Evolutionary conservation across 2,797 vertebrate genomes (phyloP).

Genomic region (Toxotes lorentzi): DNA sequence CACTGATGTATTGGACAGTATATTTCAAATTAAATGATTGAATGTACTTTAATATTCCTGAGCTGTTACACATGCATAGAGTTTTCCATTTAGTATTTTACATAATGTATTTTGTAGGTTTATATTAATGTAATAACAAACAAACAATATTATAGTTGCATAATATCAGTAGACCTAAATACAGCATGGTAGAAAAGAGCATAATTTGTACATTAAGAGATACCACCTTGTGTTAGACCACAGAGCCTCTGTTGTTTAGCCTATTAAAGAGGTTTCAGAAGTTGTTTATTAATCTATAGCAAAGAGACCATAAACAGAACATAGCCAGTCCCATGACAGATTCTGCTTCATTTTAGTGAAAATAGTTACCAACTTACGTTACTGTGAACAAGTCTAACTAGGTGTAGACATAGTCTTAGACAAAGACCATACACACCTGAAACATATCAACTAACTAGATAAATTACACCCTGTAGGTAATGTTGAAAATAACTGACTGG

Average conservation of each 20-base stretch:
- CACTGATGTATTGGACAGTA: not conserved
- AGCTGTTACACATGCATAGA: not conserved
- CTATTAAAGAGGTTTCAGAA: not conserved
- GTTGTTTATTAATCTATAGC: not conserved
- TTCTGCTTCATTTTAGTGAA: not conserved
- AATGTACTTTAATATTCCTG: not conserved
- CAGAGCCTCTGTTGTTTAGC: not conserved
- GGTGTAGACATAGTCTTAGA: not conserved
- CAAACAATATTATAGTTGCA: conserved; percentile 1
- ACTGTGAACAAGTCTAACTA: conserved; percentile 20
- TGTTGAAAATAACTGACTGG: conserved; percentile 1
- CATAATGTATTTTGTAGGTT: not conserved
- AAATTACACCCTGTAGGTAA: conserved; percentile 17
- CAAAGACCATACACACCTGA: conserved; percentile 4
- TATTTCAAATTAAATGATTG: not conserved
- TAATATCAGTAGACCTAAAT: not conserved
- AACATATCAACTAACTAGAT: conserved; percentile 18
- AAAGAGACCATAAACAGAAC: not conserved
- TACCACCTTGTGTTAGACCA: conserved; percentile 1
- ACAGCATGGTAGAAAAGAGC: not conserved
- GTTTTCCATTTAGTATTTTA: not conserved
- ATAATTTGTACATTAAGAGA: not conserved
- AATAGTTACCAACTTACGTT: not conserved
- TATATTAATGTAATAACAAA: not conserved
- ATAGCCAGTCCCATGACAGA: not conserved